Conservation (phyloP, 2,113 vertebrate species). For the Mustelus asterias region DNA sequence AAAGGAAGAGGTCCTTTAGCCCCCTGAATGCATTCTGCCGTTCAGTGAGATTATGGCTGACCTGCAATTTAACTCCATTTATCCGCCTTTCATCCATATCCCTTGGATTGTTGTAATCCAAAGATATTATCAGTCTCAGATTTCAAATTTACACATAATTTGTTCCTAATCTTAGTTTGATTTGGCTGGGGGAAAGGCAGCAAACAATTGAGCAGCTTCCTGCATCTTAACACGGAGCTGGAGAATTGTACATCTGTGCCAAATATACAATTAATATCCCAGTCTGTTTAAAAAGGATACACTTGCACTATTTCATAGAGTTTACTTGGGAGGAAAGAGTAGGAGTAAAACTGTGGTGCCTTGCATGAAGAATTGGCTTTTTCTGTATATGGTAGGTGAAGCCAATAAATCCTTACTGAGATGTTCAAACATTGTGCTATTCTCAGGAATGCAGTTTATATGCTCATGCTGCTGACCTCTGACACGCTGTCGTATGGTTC, state of each 20-base stretch:
- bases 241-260: neutral
- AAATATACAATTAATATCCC: neutral
- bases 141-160: neutral
- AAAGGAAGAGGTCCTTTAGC: neutral
- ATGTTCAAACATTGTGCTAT: neutral
- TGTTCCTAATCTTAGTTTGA: neutral
- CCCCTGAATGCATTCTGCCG: neutral
- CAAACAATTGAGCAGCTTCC: neutral
- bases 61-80: neutral
- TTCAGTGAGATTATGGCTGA: neutral
- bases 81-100: neutral
- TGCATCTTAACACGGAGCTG: neutral
- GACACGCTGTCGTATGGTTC: neutral
- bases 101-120: neutral
- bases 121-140: neutral
- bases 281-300: neutral
- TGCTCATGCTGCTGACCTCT: neutral
- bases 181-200: neutral
- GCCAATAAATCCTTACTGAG: neutral
- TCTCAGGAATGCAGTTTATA: constrained; percentile 19
- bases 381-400: neutral
- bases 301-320: neutral
- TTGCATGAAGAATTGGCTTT: neutral
- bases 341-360: neutral
- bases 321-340: neutral